Conservation (phyloP, 2,888 invertebrate species). For the Hyles lineata region DNA sequence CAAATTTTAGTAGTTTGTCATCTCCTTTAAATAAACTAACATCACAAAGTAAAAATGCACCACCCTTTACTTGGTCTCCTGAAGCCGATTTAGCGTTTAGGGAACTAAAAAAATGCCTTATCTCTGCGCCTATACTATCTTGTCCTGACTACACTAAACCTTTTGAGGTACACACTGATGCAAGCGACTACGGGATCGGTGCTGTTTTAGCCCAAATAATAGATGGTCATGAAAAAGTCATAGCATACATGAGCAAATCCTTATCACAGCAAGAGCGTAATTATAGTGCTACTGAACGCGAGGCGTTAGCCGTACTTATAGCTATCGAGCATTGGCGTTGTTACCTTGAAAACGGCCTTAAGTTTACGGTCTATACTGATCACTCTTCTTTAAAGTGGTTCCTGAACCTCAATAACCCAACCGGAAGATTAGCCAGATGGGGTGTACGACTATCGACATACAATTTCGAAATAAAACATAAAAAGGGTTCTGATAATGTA, state of each 20-base stretch:
- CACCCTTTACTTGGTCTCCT: constrained; percentile 42
- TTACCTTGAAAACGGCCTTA: not conserved
- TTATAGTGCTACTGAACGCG: not conserved
- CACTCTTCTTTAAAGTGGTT: not conserved
- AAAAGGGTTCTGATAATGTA: not conserved
- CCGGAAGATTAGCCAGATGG: not conserved
- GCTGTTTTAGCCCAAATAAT: constrained; percentile 39
- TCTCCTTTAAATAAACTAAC: constrained; percentile 44
- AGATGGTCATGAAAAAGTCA: constrained; percentile 39
- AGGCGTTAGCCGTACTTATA: not conserved
- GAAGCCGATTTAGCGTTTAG: constrained; percentile 42
- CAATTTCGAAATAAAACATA: not conserved
- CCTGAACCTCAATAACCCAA: not conserved
- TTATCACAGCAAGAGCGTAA: not conserved
- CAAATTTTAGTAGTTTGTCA: constrained; percentile 41
- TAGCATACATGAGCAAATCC: constrained; percentile 37
- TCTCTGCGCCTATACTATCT: constrained; percentile 35
- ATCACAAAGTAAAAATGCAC: constrained; percentile 38
- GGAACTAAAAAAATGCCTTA: not conserved
- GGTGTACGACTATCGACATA: not conserved
- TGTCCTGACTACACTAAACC: constrained; percentile 37
- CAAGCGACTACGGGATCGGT: constrained; percentile 36
- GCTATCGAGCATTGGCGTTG: not conserved
- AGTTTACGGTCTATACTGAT: not conserved
- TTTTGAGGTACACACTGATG: constrained; percentile 36